phyloP scores from a whole-genome alignment of 2,113 vertebrate species.

The Vulpes ferrilata region DNA sequence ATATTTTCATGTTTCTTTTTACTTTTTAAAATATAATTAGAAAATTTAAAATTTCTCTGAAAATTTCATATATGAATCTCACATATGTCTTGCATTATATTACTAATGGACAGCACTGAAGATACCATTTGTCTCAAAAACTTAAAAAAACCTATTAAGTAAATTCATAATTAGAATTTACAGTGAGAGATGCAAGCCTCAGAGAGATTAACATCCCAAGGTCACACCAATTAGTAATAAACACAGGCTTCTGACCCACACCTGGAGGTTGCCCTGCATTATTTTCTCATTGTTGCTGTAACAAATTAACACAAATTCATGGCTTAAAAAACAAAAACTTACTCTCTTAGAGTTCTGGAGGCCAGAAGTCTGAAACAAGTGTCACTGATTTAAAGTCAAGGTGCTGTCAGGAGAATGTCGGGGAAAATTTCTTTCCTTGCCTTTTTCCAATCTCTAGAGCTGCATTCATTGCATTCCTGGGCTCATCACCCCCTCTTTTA shows the following conservation, averaged over 20 bases:
- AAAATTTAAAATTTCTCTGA: background rate
- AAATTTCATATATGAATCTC: background rate
- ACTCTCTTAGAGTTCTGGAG: background rate
- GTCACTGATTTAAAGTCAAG: background rate
- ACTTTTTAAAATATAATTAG: background rate
- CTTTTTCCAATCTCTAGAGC: background rate
- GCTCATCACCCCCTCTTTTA: background rate
- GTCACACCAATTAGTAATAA: background rate
- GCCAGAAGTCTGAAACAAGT: background rate
- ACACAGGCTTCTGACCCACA: background rate
- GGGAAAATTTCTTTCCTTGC: background rate
- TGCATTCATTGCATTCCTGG: background rate
- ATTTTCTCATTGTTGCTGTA: background rate
- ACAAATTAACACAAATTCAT: background rate
- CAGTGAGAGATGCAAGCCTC: background rate
- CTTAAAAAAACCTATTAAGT: background rate
- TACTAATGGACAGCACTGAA: background rate
- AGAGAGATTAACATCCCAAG: background rate
- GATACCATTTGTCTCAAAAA: background rate
- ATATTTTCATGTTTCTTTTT: conserved; percentile 1
- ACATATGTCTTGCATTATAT: background rate
- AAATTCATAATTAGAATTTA: background rate
- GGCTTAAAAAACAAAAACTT: background rate
- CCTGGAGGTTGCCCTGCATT: background rate
- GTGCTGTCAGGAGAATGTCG: background rate